Evolutionary conservation across 1,140 invertebrate genomes (phyloP), one percentile per base, ranked within the genome.

Genomic region (Drosophila seguyi): DNA sequence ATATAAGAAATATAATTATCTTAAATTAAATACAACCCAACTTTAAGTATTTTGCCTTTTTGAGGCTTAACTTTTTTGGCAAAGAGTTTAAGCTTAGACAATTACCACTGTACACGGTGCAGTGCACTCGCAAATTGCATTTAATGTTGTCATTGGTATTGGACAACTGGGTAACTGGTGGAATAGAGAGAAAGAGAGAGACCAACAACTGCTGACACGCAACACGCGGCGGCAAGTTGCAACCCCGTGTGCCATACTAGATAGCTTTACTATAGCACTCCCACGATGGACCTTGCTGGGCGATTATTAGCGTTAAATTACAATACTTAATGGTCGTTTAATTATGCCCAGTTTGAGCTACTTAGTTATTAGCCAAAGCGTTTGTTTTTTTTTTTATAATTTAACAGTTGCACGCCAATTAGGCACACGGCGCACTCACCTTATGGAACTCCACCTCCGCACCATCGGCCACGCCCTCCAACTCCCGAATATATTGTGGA

Each of bases 381-480:
- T 48, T 42, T 42, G n/a, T n/a, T n/a, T n/a, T n/a, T n/a, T n/a
- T n/a, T n/a, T n/a, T n/a, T n/a, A n/a, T n/a, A n/a, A n/a, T n/a
- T n/a, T n/a, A n/a, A 72, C 41, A 22, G 52, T 67, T 67, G 47
- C 45, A 39, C 63, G 81, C 55, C 68, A 77, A 84, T 75, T 74
- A 48, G 36, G 0, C n/a, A 20, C n/a, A 20, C 20, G 11, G 36
- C 36, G 6, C 20, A n/a, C 67, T 90, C 52, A 97, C 96, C 94
- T 97, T 96, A 79, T 97, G 93, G 91, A 98, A 98, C 2, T 97
- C 95, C 10, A 98, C 95, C 71, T 95, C 93, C 11, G 97, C 95
- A 3, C 97, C 97, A 87, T 97, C 96, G 16, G 97, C 96, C 4
- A 95, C 95, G 36, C 97, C 97, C 92, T 97, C 94, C n/a, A 98